phyloP scores from a whole-genome alignment of 2,888 invertebrate species.

The Homarus gammarus region DNA sequence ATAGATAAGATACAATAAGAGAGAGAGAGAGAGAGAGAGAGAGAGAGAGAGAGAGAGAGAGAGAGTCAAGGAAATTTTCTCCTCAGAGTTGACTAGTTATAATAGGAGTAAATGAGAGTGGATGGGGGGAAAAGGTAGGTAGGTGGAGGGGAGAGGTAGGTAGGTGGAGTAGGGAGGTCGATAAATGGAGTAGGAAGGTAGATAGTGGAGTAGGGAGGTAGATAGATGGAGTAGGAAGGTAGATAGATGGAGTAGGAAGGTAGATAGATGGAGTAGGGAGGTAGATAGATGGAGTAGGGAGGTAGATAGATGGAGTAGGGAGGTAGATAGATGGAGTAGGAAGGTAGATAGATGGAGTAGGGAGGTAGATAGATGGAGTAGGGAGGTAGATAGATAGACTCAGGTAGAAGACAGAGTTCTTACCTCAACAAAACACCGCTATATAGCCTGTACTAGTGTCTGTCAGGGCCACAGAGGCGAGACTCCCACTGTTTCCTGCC shows the following conservation, averaged over 20 bases:
- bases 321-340: background rate
- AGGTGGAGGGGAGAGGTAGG: too few species aligned
- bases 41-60: constrained; percentile 14
- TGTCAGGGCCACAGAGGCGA: background rate
- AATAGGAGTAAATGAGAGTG: background rate
- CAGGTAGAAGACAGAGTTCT: background rate
- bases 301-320: background rate
- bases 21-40: constrained; percentile 28
- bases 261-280: background rate
- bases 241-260: background rate
- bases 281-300: background rate
- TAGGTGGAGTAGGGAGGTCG: too few species aligned
- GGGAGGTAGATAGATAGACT: background rate
- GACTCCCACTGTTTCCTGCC: background rate
- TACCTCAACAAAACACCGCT: background rate
- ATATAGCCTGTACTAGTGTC: background rate
- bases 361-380: background rate
- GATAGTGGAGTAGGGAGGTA: too few species aligned
- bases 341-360: background rate
- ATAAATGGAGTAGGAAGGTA: background rate
- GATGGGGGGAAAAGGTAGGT: background rate
- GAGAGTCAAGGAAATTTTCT: constrained; percentile 15
- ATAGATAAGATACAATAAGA: background rate
- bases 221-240: background rate
- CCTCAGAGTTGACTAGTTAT: too few species aligned